Evolutionary conservation across 2,888 invertebrate species (phyloP).

Genomic region (Ditylenchus weischeri): DNA sequence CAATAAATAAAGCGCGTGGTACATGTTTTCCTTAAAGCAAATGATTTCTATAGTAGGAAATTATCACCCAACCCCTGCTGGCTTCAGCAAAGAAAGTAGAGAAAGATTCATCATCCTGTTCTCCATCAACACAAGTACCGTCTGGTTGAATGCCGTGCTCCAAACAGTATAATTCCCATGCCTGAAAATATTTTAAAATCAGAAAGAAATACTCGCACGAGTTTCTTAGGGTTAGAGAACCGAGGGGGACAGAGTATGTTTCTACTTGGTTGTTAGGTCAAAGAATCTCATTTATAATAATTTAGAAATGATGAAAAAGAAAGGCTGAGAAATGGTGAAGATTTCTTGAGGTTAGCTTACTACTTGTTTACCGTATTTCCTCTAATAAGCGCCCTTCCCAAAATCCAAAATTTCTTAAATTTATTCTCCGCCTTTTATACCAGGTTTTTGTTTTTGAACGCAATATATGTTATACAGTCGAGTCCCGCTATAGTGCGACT

Average conservation of each 20-base stretch:
- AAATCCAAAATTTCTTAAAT: too few relatives aligned
- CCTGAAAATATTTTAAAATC: neutral
- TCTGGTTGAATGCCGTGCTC: conserved; percentile 26
- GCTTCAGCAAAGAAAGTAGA: conserved; percentile 76
- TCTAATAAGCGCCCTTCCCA: too few relatives aligned
- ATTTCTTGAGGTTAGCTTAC: conserved; percentile 27
- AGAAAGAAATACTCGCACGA: conserved; percentile 88
- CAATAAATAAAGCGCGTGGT: conserved; percentile 87
- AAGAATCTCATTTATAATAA: conserved; percentile 32
- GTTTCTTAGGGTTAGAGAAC: conserved; percentile 70
- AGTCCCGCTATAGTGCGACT: too few relatives aligned
- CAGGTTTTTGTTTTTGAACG: too few relatives aligned
- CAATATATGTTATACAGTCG: too few relatives aligned
- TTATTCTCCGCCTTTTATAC: too few relatives aligned
- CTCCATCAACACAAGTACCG: conserved; percentile 29
- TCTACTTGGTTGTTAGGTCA: conserved; percentile 68
- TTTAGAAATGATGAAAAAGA: conserved; percentile 38
- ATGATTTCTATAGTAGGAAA: too few relatives aligned
- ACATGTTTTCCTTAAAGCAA: conserved; percentile 78
- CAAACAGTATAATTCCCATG: conserved; percentile 51
- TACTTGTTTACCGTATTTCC: too few relatives aligned
- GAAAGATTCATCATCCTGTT: conserved; percentile 74
- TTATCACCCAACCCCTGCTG: too few relatives aligned
- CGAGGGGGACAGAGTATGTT: conserved; percentile 62
- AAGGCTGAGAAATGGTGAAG: conserved; percentile 37